Evolutionary conservation across 92 coral and sea anemone species (phyloP), one percentile per base, ranked within the genome.

Genomic region (Phenganax subtilis): DNA sequence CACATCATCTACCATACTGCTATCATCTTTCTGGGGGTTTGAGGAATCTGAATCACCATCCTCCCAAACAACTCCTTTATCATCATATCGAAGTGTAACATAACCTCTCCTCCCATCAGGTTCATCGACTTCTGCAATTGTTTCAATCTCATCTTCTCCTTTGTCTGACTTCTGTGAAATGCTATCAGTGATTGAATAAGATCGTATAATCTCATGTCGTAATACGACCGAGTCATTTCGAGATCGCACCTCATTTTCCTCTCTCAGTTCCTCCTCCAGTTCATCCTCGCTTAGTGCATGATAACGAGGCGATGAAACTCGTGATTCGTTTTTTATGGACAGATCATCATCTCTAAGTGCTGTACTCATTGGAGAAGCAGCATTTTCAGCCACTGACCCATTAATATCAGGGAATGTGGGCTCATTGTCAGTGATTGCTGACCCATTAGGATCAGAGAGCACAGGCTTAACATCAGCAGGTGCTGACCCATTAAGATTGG

Each of bases 251-350:
- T 65, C 83, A 11, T 79, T 16, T 27, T 79, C 83, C 37, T 79
- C 83, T 12, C 58, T 63, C 25, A 79, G 51, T 65, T 79, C 83
- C 52, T 79, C 83, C 25, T 79, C 83, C 0, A 79, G 27, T 51
- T 79, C 83, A 52, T 79, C 83, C 17, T 79, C 83, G 52, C 25
- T 79, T 15, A 79, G 27, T 6, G 83, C 53, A 51, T 79, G 83
- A 51, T 79, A 79, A 20, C 74, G 53, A 51, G 83, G 83, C 17
- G 83, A 79, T 9, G 73, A 63, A 53, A 79, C 83, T 51, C 60
- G 37, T 12, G 71, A 14, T 28, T 54, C 57, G 61, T 14, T 16
- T 12, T 16, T 9, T 59, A 0, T 1, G 5, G 51, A 56, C 0
- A 57, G 0, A 6, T 29, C 29, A 15, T 15, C 82, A 12, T 29